These are phyloP conservation scores for Limenitis camilla DNA, from an alignment of 2,888 invertebrate genomes.

Conservation along the genomic window DNA sequence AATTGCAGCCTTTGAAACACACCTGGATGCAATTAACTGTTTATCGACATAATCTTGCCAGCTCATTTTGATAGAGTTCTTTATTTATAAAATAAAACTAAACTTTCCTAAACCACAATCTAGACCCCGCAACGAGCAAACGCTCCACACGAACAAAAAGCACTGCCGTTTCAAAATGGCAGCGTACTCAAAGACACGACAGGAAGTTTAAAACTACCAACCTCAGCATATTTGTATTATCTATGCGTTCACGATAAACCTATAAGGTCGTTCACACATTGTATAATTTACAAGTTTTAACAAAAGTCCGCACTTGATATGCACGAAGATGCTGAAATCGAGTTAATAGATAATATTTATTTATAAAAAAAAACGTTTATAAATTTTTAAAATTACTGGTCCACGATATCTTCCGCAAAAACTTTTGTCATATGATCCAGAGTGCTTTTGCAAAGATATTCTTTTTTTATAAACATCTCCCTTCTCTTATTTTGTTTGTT, in stretches of 20 bases:
- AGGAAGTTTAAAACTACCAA: slow-evolving; percentile 52
- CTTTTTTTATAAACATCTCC: no score
- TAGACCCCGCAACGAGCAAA: slow-evolving; percentile 69
- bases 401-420: no score
- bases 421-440: no score
- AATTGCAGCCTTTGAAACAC: slow-evolving; percentile 95
- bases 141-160: slow-evolving; percentile 75
- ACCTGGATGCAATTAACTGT: slow-evolving; percentile 95
- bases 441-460: no score
- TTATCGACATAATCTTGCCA: slow-evolving; percentile 99
- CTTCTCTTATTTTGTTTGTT: no score
- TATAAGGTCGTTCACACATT: no score
- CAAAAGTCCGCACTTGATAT: no score
- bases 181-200: slow-evolving; percentile 60
- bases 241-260: slow-evolving; percentile 23
- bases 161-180: slow-evolving; percentile 74
- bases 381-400: no score
- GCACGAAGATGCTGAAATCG: no score
- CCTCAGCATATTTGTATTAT: slow-evolving; percentile 21
- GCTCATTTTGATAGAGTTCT: slow-evolving; percentile 85
- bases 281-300: no score
- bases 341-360: no score
- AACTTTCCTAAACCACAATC: slow-evolving; percentile 68
- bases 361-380: no score
- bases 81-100: slow-evolving; percentile 70